phyloP scores from a whole-genome alignment of 2,113 vertebrate genomes.

The Oenanthe melanoleuca region DNA sequence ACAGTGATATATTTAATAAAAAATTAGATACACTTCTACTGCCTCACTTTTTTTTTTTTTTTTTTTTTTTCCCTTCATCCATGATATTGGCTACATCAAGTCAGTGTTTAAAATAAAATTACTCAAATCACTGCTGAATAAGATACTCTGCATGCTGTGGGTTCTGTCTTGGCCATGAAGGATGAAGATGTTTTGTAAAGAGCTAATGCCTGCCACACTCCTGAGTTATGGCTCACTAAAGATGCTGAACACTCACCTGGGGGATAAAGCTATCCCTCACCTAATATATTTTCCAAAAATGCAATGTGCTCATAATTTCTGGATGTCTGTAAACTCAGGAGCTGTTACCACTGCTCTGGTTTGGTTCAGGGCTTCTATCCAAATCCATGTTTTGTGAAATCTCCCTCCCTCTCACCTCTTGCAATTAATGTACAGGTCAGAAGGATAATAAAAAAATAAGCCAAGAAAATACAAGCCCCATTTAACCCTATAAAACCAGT shows the following conservation, averaged over 20 bases:
- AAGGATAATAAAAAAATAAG: not conserved
- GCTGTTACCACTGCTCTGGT: conserved; percentile 41
- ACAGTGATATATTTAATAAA: conserved; percentile 51
- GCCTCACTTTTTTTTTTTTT: not conserved
- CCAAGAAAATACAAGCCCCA: not conserved
- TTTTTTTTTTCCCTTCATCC: not conserved
- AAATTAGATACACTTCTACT: conserved; percentile 60
- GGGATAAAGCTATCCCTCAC: conserved; percentile 67
- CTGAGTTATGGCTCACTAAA: conserved; percentile 73
- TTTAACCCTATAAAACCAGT: not conserved
- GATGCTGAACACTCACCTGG: conserved; percentile 63
- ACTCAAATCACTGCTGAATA: conserved; percentile 59
- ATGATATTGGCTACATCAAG: conserved; percentile 44
- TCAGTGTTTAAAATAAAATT: conserved; percentile 63
- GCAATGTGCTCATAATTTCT: conserved; percentile 68
- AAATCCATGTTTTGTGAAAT: not conserved
- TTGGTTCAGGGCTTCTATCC: conserved; percentile 41
- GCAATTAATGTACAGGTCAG: conserved; percentile 1
- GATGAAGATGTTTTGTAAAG: conserved; percentile 63
- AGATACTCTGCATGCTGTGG: not conserved
- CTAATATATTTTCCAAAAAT: conserved; percentile 73
- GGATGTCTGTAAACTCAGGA: conserved; percentile 70
- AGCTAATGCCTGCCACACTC: not conserved
- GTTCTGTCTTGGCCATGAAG: conserved; percentile 48
- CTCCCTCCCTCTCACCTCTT: not conserved